These are phyloP conservation scores for Masticophis lateralis DNA, from an alignment of 2,797 vertebrate species.

Conservation along the genomic window DNA sequence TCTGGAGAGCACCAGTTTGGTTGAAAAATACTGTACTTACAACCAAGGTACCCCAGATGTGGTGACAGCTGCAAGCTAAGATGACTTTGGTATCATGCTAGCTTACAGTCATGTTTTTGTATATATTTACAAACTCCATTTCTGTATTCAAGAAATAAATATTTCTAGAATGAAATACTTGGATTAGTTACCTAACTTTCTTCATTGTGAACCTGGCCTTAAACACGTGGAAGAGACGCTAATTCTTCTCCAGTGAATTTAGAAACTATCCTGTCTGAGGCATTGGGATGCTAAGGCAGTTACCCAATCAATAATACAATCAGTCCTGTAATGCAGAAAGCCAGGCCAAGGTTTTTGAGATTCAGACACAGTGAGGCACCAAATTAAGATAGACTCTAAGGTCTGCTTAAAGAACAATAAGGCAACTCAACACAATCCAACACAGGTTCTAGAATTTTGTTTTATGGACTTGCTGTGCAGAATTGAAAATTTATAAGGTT, in stretches of 20 bases:
- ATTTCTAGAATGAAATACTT: background rate
- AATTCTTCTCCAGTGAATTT: background rate
- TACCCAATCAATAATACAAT: background rate
- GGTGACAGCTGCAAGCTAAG: background rate
- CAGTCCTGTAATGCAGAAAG: background rate
- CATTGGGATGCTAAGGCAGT: background rate
- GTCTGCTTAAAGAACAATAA: background rate
- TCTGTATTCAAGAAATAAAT: background rate
- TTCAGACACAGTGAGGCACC: background rate
- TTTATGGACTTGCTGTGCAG: background rate
- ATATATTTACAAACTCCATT: background rate
- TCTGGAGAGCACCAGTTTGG: background rate
- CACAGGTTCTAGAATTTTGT: background rate
- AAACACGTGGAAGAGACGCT: background rate
- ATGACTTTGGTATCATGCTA: background rate
- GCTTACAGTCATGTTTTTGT: background rate
- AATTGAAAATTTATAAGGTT: background rate
- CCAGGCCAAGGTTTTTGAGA: background rate
- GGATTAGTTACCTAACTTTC: background rate
- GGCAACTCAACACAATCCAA: background rate
- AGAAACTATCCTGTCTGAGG: background rate
- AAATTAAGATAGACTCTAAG: background rate
- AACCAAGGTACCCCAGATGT: background rate
- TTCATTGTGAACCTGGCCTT: background rate
- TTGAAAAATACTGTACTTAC: background rate